These are phyloP conservation scores for Trissolcus basalis DNA, from an alignment of 1,140 invertebrate genomes.

Conservation along the genomic window DNA sequence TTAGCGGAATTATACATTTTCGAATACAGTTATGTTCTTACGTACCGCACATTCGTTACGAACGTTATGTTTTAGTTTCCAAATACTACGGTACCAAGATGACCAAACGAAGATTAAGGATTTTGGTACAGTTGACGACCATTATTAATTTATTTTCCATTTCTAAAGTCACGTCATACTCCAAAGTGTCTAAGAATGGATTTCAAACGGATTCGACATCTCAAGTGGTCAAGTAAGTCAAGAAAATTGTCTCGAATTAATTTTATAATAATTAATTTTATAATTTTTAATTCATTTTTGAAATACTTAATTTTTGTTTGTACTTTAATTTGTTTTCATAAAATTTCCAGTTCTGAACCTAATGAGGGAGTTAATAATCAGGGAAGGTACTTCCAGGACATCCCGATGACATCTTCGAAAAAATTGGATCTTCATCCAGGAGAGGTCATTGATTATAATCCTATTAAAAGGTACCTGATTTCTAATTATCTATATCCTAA, in stretches of 20 bases:
- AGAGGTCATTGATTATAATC: conserved; percentile 64
- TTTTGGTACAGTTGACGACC: conserved; percentile 16
- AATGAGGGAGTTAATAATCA: conserved; percentile 6
- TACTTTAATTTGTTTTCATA: too few species aligned
- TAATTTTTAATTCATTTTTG: background rate
- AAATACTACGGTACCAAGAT: too few species aligned
- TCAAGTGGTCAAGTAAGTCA: conserved; percentile 56
- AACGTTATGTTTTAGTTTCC: too few species aligned
- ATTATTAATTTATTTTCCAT: conserved; percentile 36
- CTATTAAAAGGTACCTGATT: conserved; percentile 48
- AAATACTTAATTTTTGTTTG: background rate
- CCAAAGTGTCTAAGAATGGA: conserved; percentile 69
- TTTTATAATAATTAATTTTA: background rate
- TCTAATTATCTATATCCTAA: conserved; percentile 1
- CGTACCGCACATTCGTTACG: too few species aligned
- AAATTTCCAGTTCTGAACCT: background rate
- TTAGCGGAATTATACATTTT: too few species aligned
- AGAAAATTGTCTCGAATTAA: too few species aligned
- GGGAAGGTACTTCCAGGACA: conserved; percentile 52
- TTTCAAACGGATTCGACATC: conserved; percentile 23
- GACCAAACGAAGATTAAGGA: too few species aligned
- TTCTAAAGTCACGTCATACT: conserved; percentile 63
- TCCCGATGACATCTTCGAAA: conserved; percentile 65
- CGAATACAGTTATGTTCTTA: too few species aligned
- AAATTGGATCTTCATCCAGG: conserved; percentile 62